A percentile compares a stretch with the other conserved stretches of the same genome.
Evolutionary conservation across 2,113 vertebrate species (phyloP).

Genomic region (Dromas ardeola): DNA sequence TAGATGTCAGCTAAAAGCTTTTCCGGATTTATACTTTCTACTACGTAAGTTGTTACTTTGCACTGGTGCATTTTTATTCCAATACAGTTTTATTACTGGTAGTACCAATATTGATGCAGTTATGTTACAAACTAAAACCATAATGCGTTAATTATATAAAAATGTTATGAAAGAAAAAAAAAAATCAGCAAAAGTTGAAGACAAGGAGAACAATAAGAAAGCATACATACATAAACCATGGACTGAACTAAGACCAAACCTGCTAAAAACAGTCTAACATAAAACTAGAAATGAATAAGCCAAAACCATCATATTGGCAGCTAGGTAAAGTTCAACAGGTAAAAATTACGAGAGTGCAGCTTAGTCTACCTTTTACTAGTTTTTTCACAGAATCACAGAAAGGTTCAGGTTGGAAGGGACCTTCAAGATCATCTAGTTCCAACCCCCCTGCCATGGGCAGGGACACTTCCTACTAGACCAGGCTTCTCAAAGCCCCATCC

Average conservation of each 20-base stretch:
- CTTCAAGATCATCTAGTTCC: too few species aligned
- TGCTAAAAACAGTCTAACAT: neutral
- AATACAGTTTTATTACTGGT: neutral
- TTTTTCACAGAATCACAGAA: neutral
- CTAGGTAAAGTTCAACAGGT: neutral
- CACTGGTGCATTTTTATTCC: neutral
- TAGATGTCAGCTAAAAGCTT: neutral
- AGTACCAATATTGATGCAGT: neutral
- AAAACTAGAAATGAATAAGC: neutral
- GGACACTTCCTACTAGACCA: too few species aligned
- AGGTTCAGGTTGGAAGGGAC: too few species aligned
- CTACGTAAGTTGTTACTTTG: neutral
- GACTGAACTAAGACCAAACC: neutral
- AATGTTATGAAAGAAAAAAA: neutral
- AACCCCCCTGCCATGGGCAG: too few species aligned
- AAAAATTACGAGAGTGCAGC: neutral
- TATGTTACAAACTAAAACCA: neutral
- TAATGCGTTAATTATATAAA: neutral
- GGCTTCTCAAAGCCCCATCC: too few species aligned
- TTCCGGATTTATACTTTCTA: neutral
- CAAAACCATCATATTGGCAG: neutral
- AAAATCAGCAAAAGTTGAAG: neutral
- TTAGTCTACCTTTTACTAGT: neutral
- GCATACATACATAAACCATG: neutral
- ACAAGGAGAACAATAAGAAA: neutral